Conservation (phyloP, 2,888 invertebrate genomes). For the Coenonympha arcania region DNA sequence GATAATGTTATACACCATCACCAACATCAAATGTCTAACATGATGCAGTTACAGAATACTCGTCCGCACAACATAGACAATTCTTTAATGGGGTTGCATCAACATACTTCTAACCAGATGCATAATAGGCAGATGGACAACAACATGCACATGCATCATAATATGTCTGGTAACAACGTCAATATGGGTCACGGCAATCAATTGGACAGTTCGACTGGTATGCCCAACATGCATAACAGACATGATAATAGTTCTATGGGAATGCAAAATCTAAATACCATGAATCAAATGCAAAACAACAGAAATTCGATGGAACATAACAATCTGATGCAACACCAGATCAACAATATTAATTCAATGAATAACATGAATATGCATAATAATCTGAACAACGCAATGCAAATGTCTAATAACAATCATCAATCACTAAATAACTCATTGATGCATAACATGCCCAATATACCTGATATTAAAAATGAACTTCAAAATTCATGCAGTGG, state of each 20-base stretch:
- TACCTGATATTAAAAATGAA: conserved; percentile 68
- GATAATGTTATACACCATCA: conserved; percentile 60
- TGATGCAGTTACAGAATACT: conserved; percentile 66
- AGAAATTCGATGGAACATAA: conserved; percentile 61
- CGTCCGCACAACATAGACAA: conserved; percentile 57
- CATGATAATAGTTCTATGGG: conserved; percentile 58
- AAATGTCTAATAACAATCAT: conserved; percentile 56
- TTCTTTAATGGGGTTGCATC: conserved; percentile 62
- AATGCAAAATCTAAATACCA: conserved; percentile 58
- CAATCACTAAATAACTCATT: conserved; percentile 58
- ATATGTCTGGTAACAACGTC: conserved; percentile 52
- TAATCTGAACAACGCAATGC: conserved; percentile 56
- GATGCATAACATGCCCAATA: conserved; percentile 59
- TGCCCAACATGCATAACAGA: conserved; percentile 59
- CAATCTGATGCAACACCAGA: conserved; percentile 64
- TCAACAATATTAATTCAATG: conserved; percentile 53
- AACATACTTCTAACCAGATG: conserved; percentile 62
- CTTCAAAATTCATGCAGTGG: conserved; percentile 65
- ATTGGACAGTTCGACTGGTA: conserved; percentile 52
- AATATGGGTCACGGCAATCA: conserved; percentile 56
- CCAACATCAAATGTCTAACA: conserved; percentile 64
- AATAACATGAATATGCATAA: conserved; percentile 63
- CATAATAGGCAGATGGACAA: conserved; percentile 64
- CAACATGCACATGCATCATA: conserved; percentile 65
- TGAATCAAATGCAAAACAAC: conserved; percentile 64